Evolutionary conservation across 2,888 invertebrate genomes (phyloP), one percentile per base, ranked within the genome.

Genomic region (Pseudanteris insignis): DNA sequence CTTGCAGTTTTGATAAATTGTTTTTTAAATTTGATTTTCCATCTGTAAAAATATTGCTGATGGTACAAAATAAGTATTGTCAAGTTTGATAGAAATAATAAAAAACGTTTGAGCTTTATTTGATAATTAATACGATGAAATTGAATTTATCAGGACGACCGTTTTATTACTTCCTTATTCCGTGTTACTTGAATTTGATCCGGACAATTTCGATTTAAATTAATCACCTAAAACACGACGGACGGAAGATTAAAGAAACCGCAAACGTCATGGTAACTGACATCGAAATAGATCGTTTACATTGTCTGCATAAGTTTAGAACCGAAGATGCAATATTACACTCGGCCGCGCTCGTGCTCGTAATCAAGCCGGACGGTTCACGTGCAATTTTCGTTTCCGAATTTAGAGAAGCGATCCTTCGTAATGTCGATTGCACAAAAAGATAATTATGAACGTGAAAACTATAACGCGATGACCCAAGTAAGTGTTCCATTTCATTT

Each of bases 231-330:
- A 38, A 38, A 32, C 38, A 32, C 28, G 37, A 33, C 54, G 38
- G 36, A 30, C 30, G 15, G 18, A 12, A 38, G 37, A 38, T 54
- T 44, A 46, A 54, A 54, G 43, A 46, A 54, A 32, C 54, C 43
- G 24, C 38, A 36, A 41, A 41, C 13, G 48, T 41, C 34, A 12
- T 21, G 32, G 18, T 26, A 57, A 43, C 48, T 37, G 44, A 44
- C 37, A 43, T 43, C 40, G 28, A 44, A 43, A 43, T 58, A 37
- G 43, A 53, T 53, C 37, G 40, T 44, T 53, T 44, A 44, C 53
- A 44, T 44, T 32, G 36, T 36, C 37, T 44, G 44, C 25, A n/a
- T 38, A 37, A 44, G 44, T 44, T 32, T 38, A 29, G 37, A 37
- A 30, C 10, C 36, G 29, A 30, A 44, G 41, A 18, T 37, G 29